A percentile compares a stretch with the other conserved stretches of the same genome.
phyloP scores from a whole-genome alignment of 2,797 vertebrate genomes.

The Falco biarmicus region DNA sequence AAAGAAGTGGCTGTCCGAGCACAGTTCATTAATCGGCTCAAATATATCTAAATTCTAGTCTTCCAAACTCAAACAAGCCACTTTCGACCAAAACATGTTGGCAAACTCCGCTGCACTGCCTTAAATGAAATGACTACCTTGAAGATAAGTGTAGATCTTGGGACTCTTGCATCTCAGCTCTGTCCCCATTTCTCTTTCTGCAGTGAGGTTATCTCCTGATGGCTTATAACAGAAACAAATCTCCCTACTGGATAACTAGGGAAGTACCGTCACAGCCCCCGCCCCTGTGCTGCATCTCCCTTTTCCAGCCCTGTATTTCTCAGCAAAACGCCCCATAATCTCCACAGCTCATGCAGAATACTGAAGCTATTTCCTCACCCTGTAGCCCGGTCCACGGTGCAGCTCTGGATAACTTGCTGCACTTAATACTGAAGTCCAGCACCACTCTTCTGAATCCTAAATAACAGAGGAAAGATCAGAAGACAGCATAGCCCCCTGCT shows the following conservation, averaged over 20 bases:
- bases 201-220: neutral
- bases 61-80: neutral
- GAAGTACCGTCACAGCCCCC: neutral
- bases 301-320: neutral
- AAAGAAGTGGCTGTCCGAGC: neutral
- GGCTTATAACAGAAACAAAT: neutral
- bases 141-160: neutral
- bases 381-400: neutral
- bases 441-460: neutral
- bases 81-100: neutral
- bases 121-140: neutral
- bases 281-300: neutral
- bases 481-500: neutral
- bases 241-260: neutral
- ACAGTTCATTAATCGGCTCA: slow-evolving; percentile 2
- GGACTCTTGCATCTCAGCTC: neutral
- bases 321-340: neutral
- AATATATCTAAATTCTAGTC: neutral
- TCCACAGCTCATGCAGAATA: neutral
- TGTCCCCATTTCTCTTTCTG: neutral
- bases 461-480: neutral
- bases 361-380: neutral
- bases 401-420: neutral
- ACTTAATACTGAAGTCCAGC: neutral
- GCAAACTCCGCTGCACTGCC: neutral